Percentiles rank a stretch among this genome's conserved stretches.
phyloP scores from a whole-genome alignment of 2,113 vertebrate species.

The Fregata magnificens region DNA sequence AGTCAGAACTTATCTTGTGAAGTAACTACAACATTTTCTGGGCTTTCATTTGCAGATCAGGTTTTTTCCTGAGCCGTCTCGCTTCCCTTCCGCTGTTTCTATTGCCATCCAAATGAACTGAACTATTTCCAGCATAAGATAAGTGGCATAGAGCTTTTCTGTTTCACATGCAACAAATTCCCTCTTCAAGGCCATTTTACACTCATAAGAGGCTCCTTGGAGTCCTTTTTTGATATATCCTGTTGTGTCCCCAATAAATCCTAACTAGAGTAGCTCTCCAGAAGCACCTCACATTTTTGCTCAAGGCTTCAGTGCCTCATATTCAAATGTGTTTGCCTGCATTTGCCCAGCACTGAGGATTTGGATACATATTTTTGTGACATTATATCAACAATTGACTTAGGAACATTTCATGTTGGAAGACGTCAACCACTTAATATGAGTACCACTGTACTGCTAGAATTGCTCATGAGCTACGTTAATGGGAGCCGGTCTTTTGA shows the following conservation, averaged over 20 bases:
- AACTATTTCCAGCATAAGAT: not conserved
- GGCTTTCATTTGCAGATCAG: not conserved
- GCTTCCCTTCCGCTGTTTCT: not conserved
- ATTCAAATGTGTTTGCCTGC: not conserved
- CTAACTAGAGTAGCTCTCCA: not conserved
- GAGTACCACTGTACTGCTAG: not conserved
- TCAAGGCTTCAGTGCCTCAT: not conserved
- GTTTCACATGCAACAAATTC: not conserved
- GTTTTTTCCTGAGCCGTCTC: not conserved
- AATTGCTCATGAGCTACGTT: not conserved
- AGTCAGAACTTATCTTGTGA: not conserved
- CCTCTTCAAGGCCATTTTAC: not conserved
- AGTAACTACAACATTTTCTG: not conserved
- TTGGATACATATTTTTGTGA: not conserved
- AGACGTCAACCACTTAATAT: rapidly evolving
- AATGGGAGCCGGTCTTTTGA: not conserved
- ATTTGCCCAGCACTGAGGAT: not conserved
- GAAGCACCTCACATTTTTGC: not conserved
- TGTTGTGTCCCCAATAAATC: not conserved
- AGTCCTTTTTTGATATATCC: not conserved
- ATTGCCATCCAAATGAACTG: not conserved
- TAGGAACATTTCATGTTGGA: not conserved
- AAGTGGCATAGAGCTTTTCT: not conserved
- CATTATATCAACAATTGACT: not conserved
- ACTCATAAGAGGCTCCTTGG: not conserved